phyloP scores from a whole-genome alignment of 2,113 vertebrate genomes.

The Copsychus sechellarum region DNA sequence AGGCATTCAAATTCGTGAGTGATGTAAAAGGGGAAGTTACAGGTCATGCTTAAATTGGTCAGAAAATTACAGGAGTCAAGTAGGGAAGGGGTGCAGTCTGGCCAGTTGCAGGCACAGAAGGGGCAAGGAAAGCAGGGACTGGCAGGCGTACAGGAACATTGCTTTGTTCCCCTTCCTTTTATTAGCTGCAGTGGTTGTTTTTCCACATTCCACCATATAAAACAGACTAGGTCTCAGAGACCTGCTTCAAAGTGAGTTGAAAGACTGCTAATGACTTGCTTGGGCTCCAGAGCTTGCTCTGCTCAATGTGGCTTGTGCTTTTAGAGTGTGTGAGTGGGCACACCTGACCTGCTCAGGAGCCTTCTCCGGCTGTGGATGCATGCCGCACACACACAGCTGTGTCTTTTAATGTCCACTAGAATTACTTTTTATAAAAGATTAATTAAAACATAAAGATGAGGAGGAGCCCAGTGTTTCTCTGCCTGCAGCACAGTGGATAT shows the following conservation, averaged over 20 bases:
- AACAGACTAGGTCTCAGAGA: slow-evolving; percentile 4
- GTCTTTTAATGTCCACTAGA: neutral
- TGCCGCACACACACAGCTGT: neutral
- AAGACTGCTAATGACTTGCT: slow-evolving; percentile 21
- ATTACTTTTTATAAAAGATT: neutral
- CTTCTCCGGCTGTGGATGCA: neutral
- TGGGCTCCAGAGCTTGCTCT: neutral
- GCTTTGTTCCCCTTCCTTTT: neutral
- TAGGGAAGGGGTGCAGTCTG: neutral
- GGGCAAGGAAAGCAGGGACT: neutral
- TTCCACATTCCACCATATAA: slow-evolving; percentile 30
- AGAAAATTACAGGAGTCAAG: slow-evolving; percentile 41
- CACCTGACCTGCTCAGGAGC: neutral
- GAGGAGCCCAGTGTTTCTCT: neutral
- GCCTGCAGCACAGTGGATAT: neutral
- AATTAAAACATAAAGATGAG: neutral
- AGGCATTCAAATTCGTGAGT: neutral
- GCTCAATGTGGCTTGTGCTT: neutral
- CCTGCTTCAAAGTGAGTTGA: slow-evolving; percentile 20
- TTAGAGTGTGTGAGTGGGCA: neutral
- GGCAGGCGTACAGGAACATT: neutral
- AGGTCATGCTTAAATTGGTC: neutral
- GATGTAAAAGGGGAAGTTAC: slow-evolving; percentile 28
- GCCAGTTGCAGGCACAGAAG: neutral
- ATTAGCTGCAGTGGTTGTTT: slow-evolving; percentile 4